Evolutionary conservation across 2,113 vertebrate species (phyloP).

Genomic region (Megalops atlanticus): DNA sequence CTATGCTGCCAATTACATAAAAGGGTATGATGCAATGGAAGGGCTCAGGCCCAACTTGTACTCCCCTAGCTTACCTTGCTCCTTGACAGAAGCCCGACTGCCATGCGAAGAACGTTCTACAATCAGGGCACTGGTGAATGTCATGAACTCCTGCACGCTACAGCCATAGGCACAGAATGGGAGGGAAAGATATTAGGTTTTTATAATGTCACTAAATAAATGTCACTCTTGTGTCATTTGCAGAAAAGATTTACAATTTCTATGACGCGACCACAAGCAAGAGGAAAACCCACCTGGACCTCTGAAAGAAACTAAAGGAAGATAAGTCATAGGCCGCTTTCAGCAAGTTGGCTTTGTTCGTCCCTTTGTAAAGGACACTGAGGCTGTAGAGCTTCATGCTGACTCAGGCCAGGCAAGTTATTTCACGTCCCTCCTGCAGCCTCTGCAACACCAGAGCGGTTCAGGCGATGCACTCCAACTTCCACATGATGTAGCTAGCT

Average conservation of each 20-base stretch:
- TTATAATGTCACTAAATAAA: neutral
- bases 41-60: too few relatives aligned
- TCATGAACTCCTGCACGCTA: constrained; percentile 95
- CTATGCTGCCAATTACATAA: too few relatives aligned
- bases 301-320: constrained; percentile 93
- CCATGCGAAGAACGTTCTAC: constrained; percentile 86
- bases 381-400: constrained; percentile 93
- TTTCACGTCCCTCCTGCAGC: neutral
- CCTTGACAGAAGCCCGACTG: constrained; percentile 89
- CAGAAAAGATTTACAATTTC: neutral
- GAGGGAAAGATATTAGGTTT: neutral
- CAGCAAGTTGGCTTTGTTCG: constrained; percentile 76
- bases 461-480: neutral
- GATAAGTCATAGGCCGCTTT: constrained; percentile 89
- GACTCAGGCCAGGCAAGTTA: neutral
- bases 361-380: constrained; percentile 83
- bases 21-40: too few relatives aligned
- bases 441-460: neutral
- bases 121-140: constrained; percentile 95
- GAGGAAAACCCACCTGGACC: constrained; percentile 78
- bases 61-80: constrained; percentile 80
- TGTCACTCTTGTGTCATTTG: neutral
- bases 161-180: constrained; percentile 3
- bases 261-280: neutral
- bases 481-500: neutral